Percentiles rank a stretch among this genome's conserved stretches.
Conservation (phyloP, 2,888 invertebrate species). For the Cerastis leucographa region DNA sequence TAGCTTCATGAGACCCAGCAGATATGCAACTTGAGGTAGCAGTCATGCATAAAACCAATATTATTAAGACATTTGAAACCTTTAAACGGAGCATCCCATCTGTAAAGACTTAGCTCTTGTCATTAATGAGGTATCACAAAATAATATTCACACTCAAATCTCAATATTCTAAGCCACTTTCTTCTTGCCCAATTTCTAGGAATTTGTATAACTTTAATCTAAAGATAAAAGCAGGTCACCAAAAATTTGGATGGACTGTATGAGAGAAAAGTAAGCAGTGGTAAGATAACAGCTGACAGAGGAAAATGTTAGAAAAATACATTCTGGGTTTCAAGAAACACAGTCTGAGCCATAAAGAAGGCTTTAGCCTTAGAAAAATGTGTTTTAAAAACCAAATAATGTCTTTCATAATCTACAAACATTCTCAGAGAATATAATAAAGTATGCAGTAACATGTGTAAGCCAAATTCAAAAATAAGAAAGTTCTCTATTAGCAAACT, state of each 20-base stretch:
- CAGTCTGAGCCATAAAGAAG: neutral
- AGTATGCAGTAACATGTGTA: neutral
- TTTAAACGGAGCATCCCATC: neutral
- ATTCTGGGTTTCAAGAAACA: neutral
- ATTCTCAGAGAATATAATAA: neutral
- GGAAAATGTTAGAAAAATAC: neutral
- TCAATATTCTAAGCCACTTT: neutral
- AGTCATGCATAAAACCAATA: neutral
- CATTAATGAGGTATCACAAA: neutral
- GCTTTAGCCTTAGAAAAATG: neutral
- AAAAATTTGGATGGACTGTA: neutral
- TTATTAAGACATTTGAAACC: neutral
- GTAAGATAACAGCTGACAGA: neutral
- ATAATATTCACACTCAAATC: neutral
- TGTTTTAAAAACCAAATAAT: neutral
- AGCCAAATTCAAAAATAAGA: neutral
- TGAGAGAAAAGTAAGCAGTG: neutral
- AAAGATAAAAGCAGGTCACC: neutral
- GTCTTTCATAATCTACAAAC: neutral
- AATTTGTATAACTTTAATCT: neutral
- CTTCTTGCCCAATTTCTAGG: neutral
- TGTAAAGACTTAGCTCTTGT: neutral
- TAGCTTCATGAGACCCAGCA: neutral
- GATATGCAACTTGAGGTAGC: neutral
- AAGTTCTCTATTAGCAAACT: neutral